Evolutionary conservation across 2,888 invertebrate genomes (phyloP), one percentile per base, ranked within the genome.

Genomic region (Pyrrhosoma nymphula): DNA sequence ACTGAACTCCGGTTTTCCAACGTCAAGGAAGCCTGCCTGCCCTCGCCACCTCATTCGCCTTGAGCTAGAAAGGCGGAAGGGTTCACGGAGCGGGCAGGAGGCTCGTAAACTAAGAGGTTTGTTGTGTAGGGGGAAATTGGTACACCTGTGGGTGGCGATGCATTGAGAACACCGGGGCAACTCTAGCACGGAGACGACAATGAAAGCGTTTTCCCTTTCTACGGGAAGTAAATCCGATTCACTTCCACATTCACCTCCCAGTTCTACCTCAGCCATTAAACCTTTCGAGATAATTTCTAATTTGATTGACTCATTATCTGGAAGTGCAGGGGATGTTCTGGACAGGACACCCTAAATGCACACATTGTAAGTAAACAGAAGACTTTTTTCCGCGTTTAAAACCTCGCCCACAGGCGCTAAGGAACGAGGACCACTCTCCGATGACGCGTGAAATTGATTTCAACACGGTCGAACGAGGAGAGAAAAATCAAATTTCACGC

Each of bases 161-260:
- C 16, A 82, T 82, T 82, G 35, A 30, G 35, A 82, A 82, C 82
- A 30, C 82, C 18, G 26, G 8, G 82, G 35, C 6, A 82, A 82
- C 30, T 82, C 35, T 82, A 35, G 82, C 30, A 82, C 30, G 30
- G 30, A 12, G 30, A 35, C 30, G n/a, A 82, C 82, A 82, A 82
- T 82, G 35, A 82, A 82, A 82, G 30, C 35, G 82, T 35, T 82
- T 82, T 82, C 82, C 69, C 82, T 82, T 82, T 82, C 82, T 82
- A 82, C 14, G 82, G 82, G 82, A 35, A 12, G 82, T 35, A 82
- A 82, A 96, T 96, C 96, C 95, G 96, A 96, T 96, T 96, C 96
- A 96, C 95, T 96, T 95, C 95, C 96, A 95, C 96, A 95, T 95
- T 90, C 95, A 89, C 95, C 95, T 95, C 90, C 95, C 95, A 8